Evolutionary conservation across 2,113 vertebrate species (phyloP).

Genomic region (Campylomormyrus tamandua): DNA sequence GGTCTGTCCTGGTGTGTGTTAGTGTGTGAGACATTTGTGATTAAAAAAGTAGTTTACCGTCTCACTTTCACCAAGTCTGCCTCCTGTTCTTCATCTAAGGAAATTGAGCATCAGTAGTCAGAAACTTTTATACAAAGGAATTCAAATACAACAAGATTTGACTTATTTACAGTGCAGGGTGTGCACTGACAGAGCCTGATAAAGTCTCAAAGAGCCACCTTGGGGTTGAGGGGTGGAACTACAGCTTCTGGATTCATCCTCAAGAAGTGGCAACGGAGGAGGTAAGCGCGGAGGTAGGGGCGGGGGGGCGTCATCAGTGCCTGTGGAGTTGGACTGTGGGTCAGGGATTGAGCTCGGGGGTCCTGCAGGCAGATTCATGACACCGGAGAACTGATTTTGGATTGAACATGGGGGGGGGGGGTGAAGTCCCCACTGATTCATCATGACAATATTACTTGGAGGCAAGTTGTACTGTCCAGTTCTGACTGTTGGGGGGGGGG

Average conservation of each 20-base stretch:
- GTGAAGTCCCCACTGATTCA: too few relatives aligned
- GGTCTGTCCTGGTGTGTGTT: background rate
- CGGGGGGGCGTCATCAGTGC: conserved; percentile 18
- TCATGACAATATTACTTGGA: too few relatives aligned
- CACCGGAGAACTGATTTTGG: background rate
- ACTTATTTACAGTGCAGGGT: background rate
- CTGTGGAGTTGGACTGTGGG: background rate
- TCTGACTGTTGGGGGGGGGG: too few relatives aligned
- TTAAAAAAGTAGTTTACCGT: background rate
- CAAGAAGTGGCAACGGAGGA: background rate
- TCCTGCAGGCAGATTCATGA: background rate
- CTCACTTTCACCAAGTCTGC: background rate
- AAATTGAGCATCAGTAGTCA: background rate
- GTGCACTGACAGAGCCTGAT: background rate
- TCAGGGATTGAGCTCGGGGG: background rate
- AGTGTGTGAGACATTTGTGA: background rate
- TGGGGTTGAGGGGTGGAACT: background rate
- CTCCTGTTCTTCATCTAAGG: background rate
- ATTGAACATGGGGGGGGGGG: too few relatives aligned
- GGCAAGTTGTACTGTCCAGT: too few relatives aligned
- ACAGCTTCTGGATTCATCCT: background rate
- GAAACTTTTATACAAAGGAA: background rate
- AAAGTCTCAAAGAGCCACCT: background rate
- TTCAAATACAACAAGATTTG: background rate
- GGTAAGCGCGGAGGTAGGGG: conserved; percentile 16